Evolutionary conservation across 2,113 vertebrate species (phyloP), one percentile per base, ranked within the genome.

Genomic region (Spea bombifrons): DNA sequence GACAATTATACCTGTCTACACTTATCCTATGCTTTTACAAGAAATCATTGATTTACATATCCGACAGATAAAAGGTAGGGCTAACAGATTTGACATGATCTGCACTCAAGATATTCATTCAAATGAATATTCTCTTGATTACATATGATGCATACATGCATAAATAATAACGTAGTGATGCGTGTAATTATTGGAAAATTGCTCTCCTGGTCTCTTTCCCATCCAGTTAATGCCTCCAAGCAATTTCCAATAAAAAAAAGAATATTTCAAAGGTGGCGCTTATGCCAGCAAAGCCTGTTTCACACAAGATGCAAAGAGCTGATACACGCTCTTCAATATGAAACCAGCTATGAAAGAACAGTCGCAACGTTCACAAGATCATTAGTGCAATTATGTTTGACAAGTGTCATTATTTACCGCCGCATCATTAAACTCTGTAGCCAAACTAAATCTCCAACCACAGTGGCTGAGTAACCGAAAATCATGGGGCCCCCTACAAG

Each of bases 11-110:
- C 17, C 17, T 64, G 17, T 64, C 61, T 64, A 7, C n/a, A 17
- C 61, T 64, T 16, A 13, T 64, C 61, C 17, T 6, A 6, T 17
- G 17, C 5, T 64, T 64, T 17, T 13, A 7, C 61, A 64, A 64
- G 61, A 17, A 64, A 15, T 16, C 61, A 64, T 64, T 64, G 8
- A 64, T 64, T 64, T 64, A 64, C 61, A 64, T 17, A 17, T 64
- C n/a, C 16, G 61, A 17, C 9, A 64, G 61, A 30, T 64, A 8
- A 64, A 7, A 30, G 61, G 61, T 30, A 17, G 61, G n/a, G 61
- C n/a, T 64, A 30, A 64, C 5, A 64, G 16, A 64, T 13, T 13
- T 30, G 61, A 30, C n/a, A 64, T 17, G 13, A 64, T 64, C 5
- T 64, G 61, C 61, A 64, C 13, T 30, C 61, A 64, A 64, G n/a